Base-by-base conservation (phyloP, 2,888 invertebrate species). In the Ophion ventricosus region DNA sequence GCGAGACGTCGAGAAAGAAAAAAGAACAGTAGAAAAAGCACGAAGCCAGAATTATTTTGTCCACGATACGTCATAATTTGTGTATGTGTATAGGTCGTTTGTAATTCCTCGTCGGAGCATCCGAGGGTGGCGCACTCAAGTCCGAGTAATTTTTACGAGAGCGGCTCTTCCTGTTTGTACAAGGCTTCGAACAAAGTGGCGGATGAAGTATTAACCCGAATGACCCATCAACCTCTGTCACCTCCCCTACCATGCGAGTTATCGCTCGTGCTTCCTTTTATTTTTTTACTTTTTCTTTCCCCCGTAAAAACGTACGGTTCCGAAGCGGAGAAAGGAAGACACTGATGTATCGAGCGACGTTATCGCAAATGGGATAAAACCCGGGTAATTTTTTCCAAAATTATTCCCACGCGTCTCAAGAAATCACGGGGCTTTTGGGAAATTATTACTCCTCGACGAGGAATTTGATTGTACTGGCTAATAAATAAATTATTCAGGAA, bases 31-130 rank as follows among this genome's bases (percentile, higher is more conserved):
- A 74, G 56, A 61, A 64, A 70, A 49, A 64, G 8, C 0, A 29
- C 1, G 20, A 29, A 70, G 20, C 20, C 20, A 43, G 26, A 63
- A 72, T 79, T 56, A 17, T 57, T 56, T 76, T 64, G 56, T 10
- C 40, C 20, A 40, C 54, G 23, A 64, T 74, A 80, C 70, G 66
- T 77, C 84, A 78, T 81, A 81, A 81, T 81, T 84, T 74, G 77
- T 57, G 69, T 78, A 29, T 25, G 56, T 69, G 43, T 20, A 72
- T 57, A 63, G 43, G 63, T 70, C 73, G 64, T 81, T 81, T 69
- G 78, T 84, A 78, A 78, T 78, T 78, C 40, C 56, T 72, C 72
- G 25, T 23, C 43, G 8, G 29, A 70, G 64, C 73, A 69, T 78
- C 43, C 63, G 14, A 70, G 40, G 23, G 17, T 64, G 78, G 64